Conservation (phyloP, 2,797 vertebrate genomes). For the Sebastes miniatus region DNA sequence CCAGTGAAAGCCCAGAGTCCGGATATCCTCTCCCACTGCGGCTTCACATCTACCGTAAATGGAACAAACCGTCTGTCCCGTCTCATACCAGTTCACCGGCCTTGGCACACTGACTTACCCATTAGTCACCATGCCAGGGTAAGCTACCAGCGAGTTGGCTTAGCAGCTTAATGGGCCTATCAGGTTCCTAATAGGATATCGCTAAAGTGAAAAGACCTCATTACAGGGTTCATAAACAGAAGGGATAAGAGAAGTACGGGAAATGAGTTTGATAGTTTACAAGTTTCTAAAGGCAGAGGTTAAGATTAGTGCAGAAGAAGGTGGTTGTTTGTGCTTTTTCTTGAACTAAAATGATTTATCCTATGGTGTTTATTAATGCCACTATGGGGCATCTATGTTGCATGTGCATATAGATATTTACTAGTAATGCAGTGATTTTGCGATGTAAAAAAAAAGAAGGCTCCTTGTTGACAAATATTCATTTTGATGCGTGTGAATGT, state of each 20-base stretch:
- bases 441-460: neutral
- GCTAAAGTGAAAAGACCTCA: slow-evolving; percentile 13
- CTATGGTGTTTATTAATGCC: neutral
- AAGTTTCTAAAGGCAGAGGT: neutral
- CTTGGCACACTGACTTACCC: slow-evolving; percentile 37
- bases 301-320: neutral
- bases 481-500: neutral
- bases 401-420: neutral
- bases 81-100: slow-evolving; percentile 26
- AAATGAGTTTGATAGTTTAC: neutral
- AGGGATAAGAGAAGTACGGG: neutral
- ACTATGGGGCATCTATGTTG: neutral
- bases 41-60: slow-evolving; percentile 43
- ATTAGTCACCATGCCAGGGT: slow-evolving; percentile 36
- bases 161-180: slow-evolving; percentile 44
- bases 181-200: slow-evolving; percentile 41
- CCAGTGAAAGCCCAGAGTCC: slow-evolving; percentile 54
- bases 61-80: slow-evolving; percentile 35
- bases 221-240: slow-evolving; percentile 28
- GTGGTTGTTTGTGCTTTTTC: neutral
- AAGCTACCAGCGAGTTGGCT: slow-evolving; percentile 32
- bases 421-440: neutral
- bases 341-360: neutral
- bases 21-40: slow-evolving; percentile 53
- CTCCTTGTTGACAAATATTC: neutral